phyloP scores from a whole-genome alignment of 1,140 invertebrate species.

The Daktulosphaira vitifoliae region DNA sequence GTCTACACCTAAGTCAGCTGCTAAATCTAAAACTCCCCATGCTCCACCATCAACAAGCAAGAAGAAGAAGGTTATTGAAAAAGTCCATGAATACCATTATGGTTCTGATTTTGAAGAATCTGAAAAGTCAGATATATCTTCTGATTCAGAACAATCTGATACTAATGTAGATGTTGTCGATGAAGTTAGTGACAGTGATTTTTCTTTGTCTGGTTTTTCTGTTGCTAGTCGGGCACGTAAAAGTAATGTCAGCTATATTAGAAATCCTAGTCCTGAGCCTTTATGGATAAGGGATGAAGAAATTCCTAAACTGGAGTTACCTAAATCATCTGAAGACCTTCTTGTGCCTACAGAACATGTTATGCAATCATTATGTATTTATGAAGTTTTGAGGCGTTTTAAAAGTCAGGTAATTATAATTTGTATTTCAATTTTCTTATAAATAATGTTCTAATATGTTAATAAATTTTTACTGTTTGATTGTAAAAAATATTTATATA shows the following conservation, averaged over 20 bases:
- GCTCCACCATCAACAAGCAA: slow-evolving; percentile 45
- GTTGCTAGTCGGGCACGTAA: slow-evolving; percentile 57
- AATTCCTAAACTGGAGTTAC: slow-evolving; percentile 66
- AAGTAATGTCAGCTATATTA: slow-evolving; percentile 42
- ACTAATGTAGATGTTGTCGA: slow-evolving; percentile 57
- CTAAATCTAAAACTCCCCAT: slow-evolving; percentile 39
- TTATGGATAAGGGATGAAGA: slow-evolving; percentile 71
- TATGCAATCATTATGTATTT: slow-evolving; percentile 73
- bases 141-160: slow-evolving; percentile 55
- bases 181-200: slow-evolving; percentile 70
- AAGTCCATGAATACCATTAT: slow-evolving; percentile 81
- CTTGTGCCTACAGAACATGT: slow-evolving; percentile 67
- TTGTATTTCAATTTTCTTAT: too few species aligned
- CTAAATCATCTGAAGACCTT: slow-evolving; percentile 83
- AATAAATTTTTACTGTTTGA: background rate
- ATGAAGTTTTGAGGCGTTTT: slow-evolving; percentile 90
- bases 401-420: slow-evolving; percentile 52
- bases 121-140: slow-evolving; percentile 66
- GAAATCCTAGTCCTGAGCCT: slow-evolving; percentile 72
- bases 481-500: background rate
- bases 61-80: slow-evolving; percentile 45
- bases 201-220: slow-evolving; percentile 68
- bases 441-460: too few species aligned
- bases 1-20: slow-evolving; percentile 34
- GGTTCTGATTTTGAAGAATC: slow-evolving; percentile 79